These are phyloP conservation scores for Osmoderma eremita DNA, from an alignment of 2,888 invertebrate species.

Conservation along the genomic window DNA sequence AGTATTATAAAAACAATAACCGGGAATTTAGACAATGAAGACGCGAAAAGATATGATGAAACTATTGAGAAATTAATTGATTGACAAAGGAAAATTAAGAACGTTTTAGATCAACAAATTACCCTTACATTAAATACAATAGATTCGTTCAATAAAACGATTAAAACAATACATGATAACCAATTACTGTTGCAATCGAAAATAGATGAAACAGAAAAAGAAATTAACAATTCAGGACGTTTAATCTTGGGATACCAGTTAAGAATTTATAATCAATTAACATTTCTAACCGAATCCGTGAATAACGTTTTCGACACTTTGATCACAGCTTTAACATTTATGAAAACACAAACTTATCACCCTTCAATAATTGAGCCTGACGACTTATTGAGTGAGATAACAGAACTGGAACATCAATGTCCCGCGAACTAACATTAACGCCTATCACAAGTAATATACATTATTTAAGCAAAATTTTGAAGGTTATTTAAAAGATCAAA, in stretches of 20 bases:
- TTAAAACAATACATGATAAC: conserved; percentile 6
- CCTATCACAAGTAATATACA: not conserved
- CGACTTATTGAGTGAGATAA: conserved; percentile 11
- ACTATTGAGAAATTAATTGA: conserved; percentile 6
- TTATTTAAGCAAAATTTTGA: conserved; percentile 2
- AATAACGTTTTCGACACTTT: conserved; percentile 9
- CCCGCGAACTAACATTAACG: not conserved
- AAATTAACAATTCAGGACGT: not conserved
- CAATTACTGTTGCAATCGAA: conserved; percentile 11
- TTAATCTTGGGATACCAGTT: not conserved
- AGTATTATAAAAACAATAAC: conserved; percentile 32
- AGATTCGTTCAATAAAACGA: conserved; percentile 13
- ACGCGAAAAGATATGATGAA: conserved; percentile 25
- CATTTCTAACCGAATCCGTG: conserved; percentile 13
- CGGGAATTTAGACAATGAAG: conserved; percentile 35
- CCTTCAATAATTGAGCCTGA: conserved; percentile 9
- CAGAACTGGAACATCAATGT: not conserved
- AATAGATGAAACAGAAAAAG: not conserved
- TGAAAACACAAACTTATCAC: conserved; percentile 16
- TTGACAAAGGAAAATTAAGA: conserved; percentile 19
- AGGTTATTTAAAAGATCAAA: conserved; percentile 2
- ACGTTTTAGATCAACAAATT: conserved; percentile 15
- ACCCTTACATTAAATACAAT: conserved; percentile 11
- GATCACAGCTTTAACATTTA: conserved; percentile 14
- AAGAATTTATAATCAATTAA: conserved; percentile 13